Evolutionary conservation across 2,113 vertebrate species (phyloP).

Genomic region (Sylvia atricapilla): DNA sequence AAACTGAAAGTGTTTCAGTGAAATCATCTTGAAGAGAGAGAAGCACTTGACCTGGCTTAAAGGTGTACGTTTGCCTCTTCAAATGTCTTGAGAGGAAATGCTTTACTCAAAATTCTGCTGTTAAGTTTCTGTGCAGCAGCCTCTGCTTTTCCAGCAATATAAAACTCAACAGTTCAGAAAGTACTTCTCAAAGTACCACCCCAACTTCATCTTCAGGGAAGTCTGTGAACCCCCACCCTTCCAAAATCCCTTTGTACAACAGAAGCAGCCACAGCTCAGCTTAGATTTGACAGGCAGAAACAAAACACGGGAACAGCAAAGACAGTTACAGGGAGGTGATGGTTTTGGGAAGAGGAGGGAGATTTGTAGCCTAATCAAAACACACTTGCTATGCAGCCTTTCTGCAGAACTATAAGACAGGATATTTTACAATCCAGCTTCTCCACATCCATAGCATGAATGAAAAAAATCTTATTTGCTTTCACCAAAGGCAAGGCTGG

Average conservation of each 20-base stretch:
- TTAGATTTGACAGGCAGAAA: neutral
- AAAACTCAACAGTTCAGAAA: neutral
- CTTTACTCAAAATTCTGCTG: neutral
- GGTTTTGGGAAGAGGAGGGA: neutral
- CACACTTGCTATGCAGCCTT: neutral
- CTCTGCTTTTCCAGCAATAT: neutral
- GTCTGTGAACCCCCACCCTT: neutral
- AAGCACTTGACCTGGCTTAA: constrained; percentile 8
- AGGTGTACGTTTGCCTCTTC: neutral
- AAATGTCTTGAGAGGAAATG: neutral
- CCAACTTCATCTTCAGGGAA: neutral
- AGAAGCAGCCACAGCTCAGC: neutral
- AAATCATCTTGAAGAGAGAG: neutral
- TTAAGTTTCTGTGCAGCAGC: neutral
- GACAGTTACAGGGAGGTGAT: neutral
- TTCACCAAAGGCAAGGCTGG: neutral
- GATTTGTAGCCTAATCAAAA: neutral
- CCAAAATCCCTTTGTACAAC: neutral
- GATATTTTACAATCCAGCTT: neutral
- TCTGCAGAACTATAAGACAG: neutral
- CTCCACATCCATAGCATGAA: neutral
- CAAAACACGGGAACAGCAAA: neutral
- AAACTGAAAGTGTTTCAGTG: neutral
- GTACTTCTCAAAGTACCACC: neutral
- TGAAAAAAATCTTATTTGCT: neutral